Evolutionary conservation across 2,888 invertebrate species (phyloP).

Genomic region (Hyposoter dolosus): DNA sequence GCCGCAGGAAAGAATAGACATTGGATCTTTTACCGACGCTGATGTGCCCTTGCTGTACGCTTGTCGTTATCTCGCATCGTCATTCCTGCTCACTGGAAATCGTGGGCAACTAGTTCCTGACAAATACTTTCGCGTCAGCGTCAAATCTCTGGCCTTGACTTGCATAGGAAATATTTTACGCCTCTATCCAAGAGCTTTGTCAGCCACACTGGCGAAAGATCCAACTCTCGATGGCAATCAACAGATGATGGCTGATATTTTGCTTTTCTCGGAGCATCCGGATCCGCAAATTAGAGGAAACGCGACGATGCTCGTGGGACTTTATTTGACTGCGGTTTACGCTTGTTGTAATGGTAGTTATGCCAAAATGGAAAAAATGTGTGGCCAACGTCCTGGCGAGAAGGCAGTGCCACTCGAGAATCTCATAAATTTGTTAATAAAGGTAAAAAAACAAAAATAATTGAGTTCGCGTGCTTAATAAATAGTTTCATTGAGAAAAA

Average conservation of each 20-base stretch:
- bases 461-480: conserved; percentile 52
- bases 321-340: conserved; percentile 88
- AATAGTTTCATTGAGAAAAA: conserved; percentile 26
- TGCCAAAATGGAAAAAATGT: conserved; percentile 83
- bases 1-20: conserved; percentile 84
- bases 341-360: conserved; percentile 82
- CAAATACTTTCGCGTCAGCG: conserved; percentile 93
- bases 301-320: conserved; percentile 89
- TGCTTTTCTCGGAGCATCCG: conserved; percentile 89
- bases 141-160: conserved; percentile 94
- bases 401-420: conserved; percentile 84
- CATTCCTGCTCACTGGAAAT: conserved; percentile 90
- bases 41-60: conserved; percentile 90
- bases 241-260: conserved; percentile 90
- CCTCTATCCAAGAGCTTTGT: conserved; percentile 90
- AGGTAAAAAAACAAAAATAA: conserved; percentile 83
- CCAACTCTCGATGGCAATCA: conserved; percentile 70
- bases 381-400: conserved; percentile 49
- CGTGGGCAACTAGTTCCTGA: conserved; percentile 89
- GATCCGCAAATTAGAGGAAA: conserved; percentile 94
- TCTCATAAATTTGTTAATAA: conserved; percentile 86
- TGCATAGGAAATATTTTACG: conserved; percentile 92
- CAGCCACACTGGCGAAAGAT: conserved; percentile 85
- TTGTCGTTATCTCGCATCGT: conserved; percentile 89
- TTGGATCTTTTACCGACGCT: conserved; percentile 89